Conservation (phyloP, 2,888 invertebrate genomes). For the Vesta saturnalis region DNA sequence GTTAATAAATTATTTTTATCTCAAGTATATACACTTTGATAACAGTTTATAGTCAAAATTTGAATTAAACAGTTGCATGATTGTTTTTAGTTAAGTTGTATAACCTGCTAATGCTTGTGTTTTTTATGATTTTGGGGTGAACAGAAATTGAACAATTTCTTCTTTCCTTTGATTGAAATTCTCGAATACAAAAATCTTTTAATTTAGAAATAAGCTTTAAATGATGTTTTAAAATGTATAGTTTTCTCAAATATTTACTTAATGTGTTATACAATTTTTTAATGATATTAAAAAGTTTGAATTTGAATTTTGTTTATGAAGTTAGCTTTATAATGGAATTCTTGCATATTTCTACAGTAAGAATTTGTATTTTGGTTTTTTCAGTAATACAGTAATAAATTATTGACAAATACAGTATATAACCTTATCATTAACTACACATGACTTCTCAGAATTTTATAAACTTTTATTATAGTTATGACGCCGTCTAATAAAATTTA, state of each 20-base stretch:
- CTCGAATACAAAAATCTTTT: neutral
- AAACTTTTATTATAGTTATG: too few species aligned
- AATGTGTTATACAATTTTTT: slow-evolving; percentile 7
- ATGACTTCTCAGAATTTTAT: too few species aligned
- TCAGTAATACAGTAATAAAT: too few species aligned
- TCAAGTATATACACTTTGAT: neutral
- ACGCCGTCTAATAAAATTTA: too few species aligned
- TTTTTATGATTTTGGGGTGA: slow-evolving; percentile 61
- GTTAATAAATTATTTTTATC: neutral
- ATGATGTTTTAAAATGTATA: neutral
- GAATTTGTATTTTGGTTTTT: too few species aligned
- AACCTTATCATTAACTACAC: too few species aligned
- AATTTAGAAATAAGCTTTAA: slow-evolving; percentile 6
- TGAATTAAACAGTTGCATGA: neutral
- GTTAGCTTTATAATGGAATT: too few species aligned
- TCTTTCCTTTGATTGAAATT: slow-evolving; percentile 48
- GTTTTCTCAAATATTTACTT: neutral
- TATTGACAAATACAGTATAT: too few species aligned
- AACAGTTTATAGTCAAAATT: neutral
- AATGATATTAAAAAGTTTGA: neutral
- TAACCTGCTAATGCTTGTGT: slow-evolving; percentile 4
- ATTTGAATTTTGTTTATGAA: too few species aligned
- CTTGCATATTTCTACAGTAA: too few species aligned
- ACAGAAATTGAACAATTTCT: slow-evolving; percentile 60
- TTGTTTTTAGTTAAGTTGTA: slow-evolving; percentile 8